Evolutionary conservation across 2,888 invertebrate species (phyloP), one percentile per base, ranked within the genome.

Genomic region (Amiota communis): DNA sequence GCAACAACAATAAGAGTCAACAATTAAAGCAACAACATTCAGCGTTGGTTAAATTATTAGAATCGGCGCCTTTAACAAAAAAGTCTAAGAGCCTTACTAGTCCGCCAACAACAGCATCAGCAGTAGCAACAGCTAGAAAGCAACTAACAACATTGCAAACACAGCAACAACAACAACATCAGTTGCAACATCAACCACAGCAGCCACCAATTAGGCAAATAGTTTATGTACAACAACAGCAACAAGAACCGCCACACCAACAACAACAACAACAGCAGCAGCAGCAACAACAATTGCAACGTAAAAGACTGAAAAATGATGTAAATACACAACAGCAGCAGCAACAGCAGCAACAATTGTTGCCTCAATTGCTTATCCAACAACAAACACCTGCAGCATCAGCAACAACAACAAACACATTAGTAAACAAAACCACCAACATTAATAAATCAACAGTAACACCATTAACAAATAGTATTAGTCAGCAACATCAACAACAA

Each of bases 21-120:
- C 87, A 89, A 77, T 81, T 93, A 88, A 93, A 93, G 88, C 91
- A 92, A 81, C 91, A 92, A 87, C 93, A 93, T 86, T 92, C 92
- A 86, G 93, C 92, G 86, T 90, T 93, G 87, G 93, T 93, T 87
- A 92, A 92, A 90, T 91, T 93, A 90, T 89, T 93, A 89, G 93
- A 93, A 89, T 91, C 91, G 71, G 90, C 90, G 77, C 90, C 90
- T 59, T 84, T 90, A 23, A 87, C 81, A 78, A 86, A 80, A 74
- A 81, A 76, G 68, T 72, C 75, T 65, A 48, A 68, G 51, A 68
- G 23, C 51, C n/a, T 13, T 53, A 23, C 67, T 68, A 68, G 67
- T 68, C 67, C 67, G 53, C 49, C 65, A 47, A 9, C 15, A 63
- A 49, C 71, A 73, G 13, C 77, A 79, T 13, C 76, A 74, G 67